Conservation (phyloP, 37 sponge, comb jelly and placozoan species). For the Ephydatia muelleri region DNA sequence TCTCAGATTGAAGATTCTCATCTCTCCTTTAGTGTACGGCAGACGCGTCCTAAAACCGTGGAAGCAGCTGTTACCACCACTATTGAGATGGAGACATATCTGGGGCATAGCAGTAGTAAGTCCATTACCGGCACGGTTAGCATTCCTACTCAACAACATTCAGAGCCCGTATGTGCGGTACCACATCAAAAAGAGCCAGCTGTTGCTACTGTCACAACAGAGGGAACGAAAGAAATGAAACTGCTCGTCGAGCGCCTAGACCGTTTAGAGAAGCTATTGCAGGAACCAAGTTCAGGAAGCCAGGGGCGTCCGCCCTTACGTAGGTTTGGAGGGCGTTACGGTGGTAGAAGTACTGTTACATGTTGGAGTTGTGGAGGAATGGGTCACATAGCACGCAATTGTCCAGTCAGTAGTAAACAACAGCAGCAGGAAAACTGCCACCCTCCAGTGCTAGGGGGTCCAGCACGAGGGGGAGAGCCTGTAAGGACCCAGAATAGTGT, state of each 20-base stretch:
- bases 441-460: background rate
- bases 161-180: too few relatives aligned
- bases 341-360: background rate
- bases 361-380: conserved; percentile 4
- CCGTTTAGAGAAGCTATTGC: background rate
- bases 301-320: background rate
- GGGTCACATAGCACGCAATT: conserved; percentile 13
- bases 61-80: conserved; percentile 7
- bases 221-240: background rate
- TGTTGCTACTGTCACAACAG: background rate
- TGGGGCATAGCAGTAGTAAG: too few relatives aligned
- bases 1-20: background rate
- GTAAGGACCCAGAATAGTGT: too few relatives aligned
- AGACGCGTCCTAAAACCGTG: background rate
- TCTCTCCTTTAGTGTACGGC: background rate
- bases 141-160: too few relatives aligned
- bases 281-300: background rate
- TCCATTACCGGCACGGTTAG: background rate
- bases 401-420: background rate
- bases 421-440: conserved; percentile 9
- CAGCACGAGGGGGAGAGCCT: conserved; percentile 9
- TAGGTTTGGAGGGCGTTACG: background rate
- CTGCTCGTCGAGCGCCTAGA: background rate
- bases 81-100: conserved; percentile 15
- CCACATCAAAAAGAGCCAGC: too few relatives aligned